phyloP scores from a whole-genome alignment of 1,140 invertebrate genomes.

The Papilio aristodemus region DNA sequence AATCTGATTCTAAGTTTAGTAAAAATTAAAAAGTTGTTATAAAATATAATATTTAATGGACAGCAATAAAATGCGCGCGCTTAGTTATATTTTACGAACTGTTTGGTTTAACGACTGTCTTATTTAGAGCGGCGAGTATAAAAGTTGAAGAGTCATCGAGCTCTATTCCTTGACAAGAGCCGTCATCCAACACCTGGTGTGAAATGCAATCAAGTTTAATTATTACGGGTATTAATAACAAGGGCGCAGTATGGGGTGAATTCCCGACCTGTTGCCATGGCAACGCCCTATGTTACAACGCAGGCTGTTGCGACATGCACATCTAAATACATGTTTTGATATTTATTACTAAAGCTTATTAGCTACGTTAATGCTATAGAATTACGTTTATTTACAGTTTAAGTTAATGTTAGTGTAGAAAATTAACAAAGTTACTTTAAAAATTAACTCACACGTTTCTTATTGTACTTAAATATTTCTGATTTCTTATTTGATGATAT shows the following conservation, averaged over 20 bases:
- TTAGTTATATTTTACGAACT: conserved; percentile 24
- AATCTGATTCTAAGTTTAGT: not conserved
- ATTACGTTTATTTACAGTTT: conserved; percentile 17
- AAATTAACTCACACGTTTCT: too few species aligned
- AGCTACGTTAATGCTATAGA: conserved; percentile 60
- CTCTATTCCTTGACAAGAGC: conserved; percentile 66
- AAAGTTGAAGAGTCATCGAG: conserved; percentile 43
- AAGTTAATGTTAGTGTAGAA: too few species aligned
- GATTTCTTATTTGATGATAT: too few species aligned
- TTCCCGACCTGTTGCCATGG: conserved; percentile 67
- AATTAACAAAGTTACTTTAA: too few species aligned
- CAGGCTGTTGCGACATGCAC: conserved; percentile 66
- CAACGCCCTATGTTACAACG: conserved; percentile 62
- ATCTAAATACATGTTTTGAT: conserved; percentile 61
- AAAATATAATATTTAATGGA: not conserved
- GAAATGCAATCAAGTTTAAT: conserved; percentile 80
- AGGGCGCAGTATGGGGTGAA: conserved; percentile 72
- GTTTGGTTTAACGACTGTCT: conserved; percentile 23
- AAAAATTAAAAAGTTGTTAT: not conserved
- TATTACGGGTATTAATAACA: conserved; percentile 80
- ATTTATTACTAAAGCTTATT: conserved; percentile 74
- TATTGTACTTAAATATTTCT: too few species aligned
- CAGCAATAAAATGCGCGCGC: not conserved
- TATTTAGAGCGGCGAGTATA: conserved; percentile 25
- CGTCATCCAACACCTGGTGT: conserved; percentile 76